Evolutionary conservation across 2,888 invertebrate species (phyloP).

Genomic region (Alloplasta piceator): DNA sequence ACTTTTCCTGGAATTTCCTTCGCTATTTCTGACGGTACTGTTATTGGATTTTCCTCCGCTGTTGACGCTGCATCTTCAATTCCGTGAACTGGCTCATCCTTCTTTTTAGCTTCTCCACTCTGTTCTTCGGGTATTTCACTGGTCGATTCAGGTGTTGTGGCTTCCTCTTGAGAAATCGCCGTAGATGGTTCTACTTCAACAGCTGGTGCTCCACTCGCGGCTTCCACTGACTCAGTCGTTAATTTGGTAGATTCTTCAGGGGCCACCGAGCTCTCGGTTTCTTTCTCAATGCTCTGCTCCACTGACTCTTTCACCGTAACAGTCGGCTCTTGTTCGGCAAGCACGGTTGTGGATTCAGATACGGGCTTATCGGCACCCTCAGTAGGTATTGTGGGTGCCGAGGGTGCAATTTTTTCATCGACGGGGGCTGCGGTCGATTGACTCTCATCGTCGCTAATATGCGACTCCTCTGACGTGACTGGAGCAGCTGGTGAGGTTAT

Average conservation of each 20-base stretch:
- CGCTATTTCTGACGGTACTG: neutral
- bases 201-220: conserved; percentile 12
- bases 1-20: conserved; percentile 28
- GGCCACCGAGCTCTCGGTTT: neutral
- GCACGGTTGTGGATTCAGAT: conserved; percentile 31
- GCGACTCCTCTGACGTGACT: neutral
- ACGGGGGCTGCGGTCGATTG: conserved; percentile 9
- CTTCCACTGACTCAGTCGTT: neutral
- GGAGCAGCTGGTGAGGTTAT: conserved; percentile 15
- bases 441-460: neutral
- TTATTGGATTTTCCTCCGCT: no score
- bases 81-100: no score
- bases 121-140: conserved; percentile 24
- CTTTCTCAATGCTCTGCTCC: neutral
- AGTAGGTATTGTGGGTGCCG: conserved; percentile 7
- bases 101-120: no score
- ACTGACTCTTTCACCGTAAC: neutral
- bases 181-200: conserved; percentile 14
- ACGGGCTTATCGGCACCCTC: conserved; percentile 41
- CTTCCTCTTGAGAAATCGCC: conserved; percentile 6
- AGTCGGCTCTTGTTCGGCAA: conserved; percentile 1
- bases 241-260: conserved; percentile 20
- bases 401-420: neutral
- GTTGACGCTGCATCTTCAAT: no score
- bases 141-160: conserved; percentile 32